A percentile compares a stretch with the other conserved stretches of the same genome.
These are phyloP conservation scores for Australoheros scitulus DNA, from an alignment of 2,113 vertebrate species.

Conservation along the genomic window DNA sequence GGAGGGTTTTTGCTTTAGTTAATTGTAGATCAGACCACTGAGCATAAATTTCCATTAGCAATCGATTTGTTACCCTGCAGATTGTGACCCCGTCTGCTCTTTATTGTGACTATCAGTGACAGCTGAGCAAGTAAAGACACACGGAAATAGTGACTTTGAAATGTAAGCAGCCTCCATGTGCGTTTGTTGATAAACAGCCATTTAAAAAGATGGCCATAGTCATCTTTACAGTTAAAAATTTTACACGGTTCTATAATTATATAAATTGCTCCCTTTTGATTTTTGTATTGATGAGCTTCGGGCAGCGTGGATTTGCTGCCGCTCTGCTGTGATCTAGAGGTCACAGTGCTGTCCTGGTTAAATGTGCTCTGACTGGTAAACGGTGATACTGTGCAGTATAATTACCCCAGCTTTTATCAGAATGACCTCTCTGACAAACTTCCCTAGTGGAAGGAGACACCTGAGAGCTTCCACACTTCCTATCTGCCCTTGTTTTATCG, in stretches of 20 bases:
- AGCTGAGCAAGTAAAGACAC: background rate
- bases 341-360: conserved; percentile 51
- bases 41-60: conserved; percentile 80
- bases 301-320: conserved; percentile 23
- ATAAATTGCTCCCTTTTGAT: background rate
- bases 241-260: background rate
- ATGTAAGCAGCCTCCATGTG: background rate
- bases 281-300: background rate
- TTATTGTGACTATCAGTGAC: conserved; percentile 36
- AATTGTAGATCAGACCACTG: conserved; percentile 74
- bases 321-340: conserved; percentile 50
- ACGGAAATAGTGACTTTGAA: background rate
- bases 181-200: background rate
- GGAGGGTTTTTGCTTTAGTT: conserved; percentile 78
- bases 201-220: background rate
- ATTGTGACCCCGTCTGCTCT: conserved; percentile 51
- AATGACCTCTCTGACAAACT: conserved; percentile 70
- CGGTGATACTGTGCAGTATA: conserved; percentile 59
- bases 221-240: background rate
- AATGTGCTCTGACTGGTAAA: conserved; percentile 68
- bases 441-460: conserved; percentile 70
- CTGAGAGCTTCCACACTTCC: conserved; percentile 73
- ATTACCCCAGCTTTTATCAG: conserved; percentile 72
- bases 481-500: conserved; percentile 75
- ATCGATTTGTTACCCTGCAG: conserved; percentile 69